Base-by-base conservation (phyloP, 2,888 invertebrate species). In the Heliconius aoede region DNA sequence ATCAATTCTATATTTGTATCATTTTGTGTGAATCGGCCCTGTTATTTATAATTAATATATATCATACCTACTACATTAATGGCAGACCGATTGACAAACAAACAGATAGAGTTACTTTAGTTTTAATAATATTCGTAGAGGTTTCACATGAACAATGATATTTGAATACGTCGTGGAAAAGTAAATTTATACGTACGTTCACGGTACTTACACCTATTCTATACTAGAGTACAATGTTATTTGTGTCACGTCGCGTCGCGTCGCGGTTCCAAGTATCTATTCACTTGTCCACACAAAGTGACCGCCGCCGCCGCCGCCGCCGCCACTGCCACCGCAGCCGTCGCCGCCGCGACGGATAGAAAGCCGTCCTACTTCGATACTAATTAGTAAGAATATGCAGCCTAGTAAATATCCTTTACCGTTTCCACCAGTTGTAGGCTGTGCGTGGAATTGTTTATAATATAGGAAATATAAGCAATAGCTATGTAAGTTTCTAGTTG, bases 301-400 rank as follows among this genome's bases (percentile, higher is more conserved):
- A 15, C 68, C 65, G 36, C 65, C 15, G 36, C 65, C 30, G 9
- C 32, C 21, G 1, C 61, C 28, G 11, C 32, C 67, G 21, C 26
- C 13, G 18, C 46, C n/a, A n/a, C n/a, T n/a, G n/a, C 68, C 65
- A 24, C 65, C 15, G 36, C 65, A 21, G 9, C 32, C 21, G 1
- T 28, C 28, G 11, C 32, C 67, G 21, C 26, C 13, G 18, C 2
- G 51, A 55, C 51, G 1, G 51, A 55, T 51, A 30, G 69, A 69
- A 55, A 69, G 69, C 69, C n/a, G 55, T 13, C 26, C 69, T 30
- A 69, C 55, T 69, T 69, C 28, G 30, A 4, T 11, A 7, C 51
- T 21, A 30, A 55, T 55, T 30, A 69, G 30, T 30, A 4, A 55
- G n/a, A 46, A 21, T 28, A 46, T 67, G 67, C 21, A 28, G 26